phyloP scores from a whole-genome alignment of 2,113 vertebrate genomes.

The Arothron firmamentum region DNA sequence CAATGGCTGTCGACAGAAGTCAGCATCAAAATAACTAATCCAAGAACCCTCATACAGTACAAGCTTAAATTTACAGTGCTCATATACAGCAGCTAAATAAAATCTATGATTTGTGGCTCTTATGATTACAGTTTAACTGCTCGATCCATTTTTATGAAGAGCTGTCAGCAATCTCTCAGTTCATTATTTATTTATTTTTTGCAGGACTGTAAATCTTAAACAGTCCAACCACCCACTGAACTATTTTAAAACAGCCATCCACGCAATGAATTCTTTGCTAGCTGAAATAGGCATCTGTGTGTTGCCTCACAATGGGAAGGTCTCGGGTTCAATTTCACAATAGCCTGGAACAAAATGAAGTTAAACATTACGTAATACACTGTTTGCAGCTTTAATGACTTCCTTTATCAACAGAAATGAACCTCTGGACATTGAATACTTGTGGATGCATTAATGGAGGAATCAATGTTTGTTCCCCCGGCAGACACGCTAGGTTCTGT shows the following conservation, averaged over 20 bases:
- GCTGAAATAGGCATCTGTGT: too few relatives aligned
- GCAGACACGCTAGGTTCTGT: too few relatives aligned
- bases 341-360: too few relatives aligned
- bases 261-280: too few relatives aligned
- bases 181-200: constrained; percentile 40
- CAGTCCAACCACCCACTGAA: constrained; percentile 20
- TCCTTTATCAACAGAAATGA: too few relatives aligned
- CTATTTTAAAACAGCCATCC: neutral
- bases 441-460: too few relatives aligned
- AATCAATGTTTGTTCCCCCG: too few relatives aligned
- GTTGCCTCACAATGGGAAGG: too few relatives aligned
- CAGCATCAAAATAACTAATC: constrained; percentile 8
- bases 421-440: too few relatives aligned
- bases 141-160: constrained; percentile 53
- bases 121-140: constrained; percentile 56
- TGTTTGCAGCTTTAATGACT: too few relatives aligned
- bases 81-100: constrained; percentile 33
- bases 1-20: constrained; percentile 18
- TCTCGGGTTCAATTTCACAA: too few relatives aligned
- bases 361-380: too few relatives aligned
- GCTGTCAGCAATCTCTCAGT: constrained; percentile 39
- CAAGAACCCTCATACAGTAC: neutral
- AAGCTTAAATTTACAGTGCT: constrained; percentile 9
- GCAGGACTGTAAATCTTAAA: constrained; percentile 38
- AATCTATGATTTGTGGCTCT: constrained; percentile 51